A percentile compares a stretch with the other conserved stretches of the same genome.
phyloP scores from a whole-genome alignment of 2,888 invertebrate species.

The Acrobasis consociella region DNA sequence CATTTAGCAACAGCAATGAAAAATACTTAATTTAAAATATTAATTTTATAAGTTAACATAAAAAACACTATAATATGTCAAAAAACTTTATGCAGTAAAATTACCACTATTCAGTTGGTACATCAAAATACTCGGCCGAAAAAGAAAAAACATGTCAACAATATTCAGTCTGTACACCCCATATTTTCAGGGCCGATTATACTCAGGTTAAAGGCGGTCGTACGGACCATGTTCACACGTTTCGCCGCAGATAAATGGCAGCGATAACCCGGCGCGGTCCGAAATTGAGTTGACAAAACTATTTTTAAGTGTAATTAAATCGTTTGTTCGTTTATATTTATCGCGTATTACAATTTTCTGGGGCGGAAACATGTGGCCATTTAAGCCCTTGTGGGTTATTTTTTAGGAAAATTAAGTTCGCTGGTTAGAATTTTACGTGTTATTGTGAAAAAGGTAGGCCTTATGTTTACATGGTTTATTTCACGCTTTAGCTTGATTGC shows the following conservation, averaged over 20 bases:
- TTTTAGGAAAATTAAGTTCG: conserved; percentile 6
- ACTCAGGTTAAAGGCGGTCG: conserved; percentile 16
- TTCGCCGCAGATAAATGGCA: conserved; percentile 48
- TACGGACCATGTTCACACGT: conserved; percentile 55
- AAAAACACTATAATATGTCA: no score
- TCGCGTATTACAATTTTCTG: conserved; percentile 23
- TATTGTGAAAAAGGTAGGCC: neutral
- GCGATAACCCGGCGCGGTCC: conserved; percentile 43
- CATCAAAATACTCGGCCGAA: no score
- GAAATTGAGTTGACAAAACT: conserved; percentile 44
- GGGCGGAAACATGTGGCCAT: conserved; percentile 19
- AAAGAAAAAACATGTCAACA: neutral
- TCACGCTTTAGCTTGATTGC: no score
- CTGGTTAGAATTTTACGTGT: conserved; percentile 4
- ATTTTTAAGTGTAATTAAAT: conserved; percentile 28
- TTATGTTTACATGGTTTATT: neutral
- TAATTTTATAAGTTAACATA: no score
- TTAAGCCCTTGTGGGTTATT: conserved; percentile 15
- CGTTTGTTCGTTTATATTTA: conserved; percentile 24
- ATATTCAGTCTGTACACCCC: neutral
- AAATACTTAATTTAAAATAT: no score
- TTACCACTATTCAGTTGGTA: no score
- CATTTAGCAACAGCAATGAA: no score
- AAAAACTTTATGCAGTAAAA: no score
- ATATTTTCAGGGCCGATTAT: conserved; percentile 8